Conservation (phyloP, 2,888 invertebrate species). For the Tinea semifulvella region DNA sequence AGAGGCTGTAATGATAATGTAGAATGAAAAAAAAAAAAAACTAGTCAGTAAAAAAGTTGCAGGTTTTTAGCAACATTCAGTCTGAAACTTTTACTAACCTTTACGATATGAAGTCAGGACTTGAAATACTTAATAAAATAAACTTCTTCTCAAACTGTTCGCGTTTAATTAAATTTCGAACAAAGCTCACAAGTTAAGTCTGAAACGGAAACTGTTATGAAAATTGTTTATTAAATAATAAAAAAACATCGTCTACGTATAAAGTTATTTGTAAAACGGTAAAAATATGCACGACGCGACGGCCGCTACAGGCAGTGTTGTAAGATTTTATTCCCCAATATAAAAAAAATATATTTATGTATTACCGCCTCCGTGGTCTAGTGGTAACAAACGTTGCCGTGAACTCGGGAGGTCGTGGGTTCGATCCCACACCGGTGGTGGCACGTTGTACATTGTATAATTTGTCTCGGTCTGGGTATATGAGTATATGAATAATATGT, state of each 20-base stretch:
- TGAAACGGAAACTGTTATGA: neutral
- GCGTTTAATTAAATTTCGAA: neutral
- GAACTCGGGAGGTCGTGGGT: too few species aligned
- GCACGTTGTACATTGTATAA: too few species aligned
- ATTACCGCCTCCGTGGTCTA: too few species aligned
- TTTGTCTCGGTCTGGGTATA: too few species aligned
- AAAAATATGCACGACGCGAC: neutral
- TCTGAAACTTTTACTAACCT: neutral
- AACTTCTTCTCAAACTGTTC: neutral
- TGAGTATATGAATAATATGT: too few species aligned
- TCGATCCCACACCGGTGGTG: too few species aligned
- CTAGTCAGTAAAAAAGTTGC: neutral
- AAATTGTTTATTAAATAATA: neutral
- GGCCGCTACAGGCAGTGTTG: too few species aligned
- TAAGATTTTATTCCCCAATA: too few species aligned
- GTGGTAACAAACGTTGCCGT: too few species aligned
- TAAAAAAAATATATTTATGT: too few species aligned
- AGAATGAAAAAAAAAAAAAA: too few species aligned
- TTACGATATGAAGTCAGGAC: neutral
- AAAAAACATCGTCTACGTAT: neutral
- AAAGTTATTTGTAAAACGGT: neutral
- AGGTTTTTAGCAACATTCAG: conserved; percentile 16
- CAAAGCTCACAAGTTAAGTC: neutral
- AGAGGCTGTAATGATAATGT: too few species aligned
- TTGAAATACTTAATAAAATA: neutral